These are phyloP conservation scores for Progne subis DNA, from an alignment of 2,113 vertebrate genomes.

Conservation along the genomic window DNA sequence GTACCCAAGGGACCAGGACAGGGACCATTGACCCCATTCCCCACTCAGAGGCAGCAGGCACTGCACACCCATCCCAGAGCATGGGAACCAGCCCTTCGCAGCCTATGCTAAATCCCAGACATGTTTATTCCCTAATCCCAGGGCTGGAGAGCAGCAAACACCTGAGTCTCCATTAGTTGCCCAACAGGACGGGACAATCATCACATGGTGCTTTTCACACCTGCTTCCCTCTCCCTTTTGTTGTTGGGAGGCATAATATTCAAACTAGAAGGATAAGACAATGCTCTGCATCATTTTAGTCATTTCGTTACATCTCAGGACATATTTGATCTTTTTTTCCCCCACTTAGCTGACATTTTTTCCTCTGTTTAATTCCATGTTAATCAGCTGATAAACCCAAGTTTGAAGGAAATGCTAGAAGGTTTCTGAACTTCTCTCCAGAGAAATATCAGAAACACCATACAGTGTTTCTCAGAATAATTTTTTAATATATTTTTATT, in stretches of 20 bases:
- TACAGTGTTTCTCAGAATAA: not conserved
- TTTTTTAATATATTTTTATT: not conserved
- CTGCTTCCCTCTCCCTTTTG: not conserved
- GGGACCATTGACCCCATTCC: not conserved
- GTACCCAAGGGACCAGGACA: too few relatives aligned
- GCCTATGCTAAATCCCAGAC: not conserved
- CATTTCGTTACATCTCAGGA: not conserved
- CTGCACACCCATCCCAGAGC: not conserved
- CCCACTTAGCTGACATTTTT: not conserved
- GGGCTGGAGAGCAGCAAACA: not conserved
- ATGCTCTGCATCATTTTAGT: not conserved
- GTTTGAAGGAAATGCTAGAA: not conserved
- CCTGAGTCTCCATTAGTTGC: not conserved
- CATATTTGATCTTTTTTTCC: not conserved
- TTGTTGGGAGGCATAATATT: not conserved
- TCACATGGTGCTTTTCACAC: not conserved
- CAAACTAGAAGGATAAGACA: not conserved
- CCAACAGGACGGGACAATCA: not conserved
- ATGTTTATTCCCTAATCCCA: not conserved
- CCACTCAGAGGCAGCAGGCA: not conserved
- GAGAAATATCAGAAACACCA: not conserved
- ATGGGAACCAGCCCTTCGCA: not conserved
- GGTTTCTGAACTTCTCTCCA: not conserved
- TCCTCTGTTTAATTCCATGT: not conserved
- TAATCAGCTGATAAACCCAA: not conserved